Base-by-base conservation (phyloP, 2,888 invertebrate species). In the Drosophila infuscata region DNA sequence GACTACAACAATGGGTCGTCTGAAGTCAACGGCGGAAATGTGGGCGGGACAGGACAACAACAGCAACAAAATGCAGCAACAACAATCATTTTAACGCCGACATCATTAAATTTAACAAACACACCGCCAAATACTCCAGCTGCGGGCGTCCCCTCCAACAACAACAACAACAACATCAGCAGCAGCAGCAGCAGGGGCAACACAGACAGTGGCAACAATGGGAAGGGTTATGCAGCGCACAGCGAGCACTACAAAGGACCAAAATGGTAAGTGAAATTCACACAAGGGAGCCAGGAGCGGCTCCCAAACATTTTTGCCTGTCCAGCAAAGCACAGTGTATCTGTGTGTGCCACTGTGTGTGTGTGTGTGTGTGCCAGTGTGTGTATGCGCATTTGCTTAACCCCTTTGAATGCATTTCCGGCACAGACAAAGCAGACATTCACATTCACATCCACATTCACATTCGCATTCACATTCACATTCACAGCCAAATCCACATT, bases 1-100 rank as follows among this genome's bases (percentile, higher is more conserved):
- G 87, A 90, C 66, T 78, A 79, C 70, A 81, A 71, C 74, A 81
- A 83, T 78, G 76, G 61, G 41, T 52, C 60, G 67, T 66, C 76
- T 54, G 72, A 74, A 68, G 60, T 52, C 46, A 51, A 29, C 11
- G 70, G 41, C 58, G 65, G 52, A 25, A 51, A n/a, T 48, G 62
- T 30, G 4, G 67, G 53, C 59, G 80, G 79, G 62, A 74, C 70
- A 69, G 67, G 83, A 25, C 20, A 25, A 25, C 20, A 25, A 82
- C 83, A 88, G 76, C 87, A 56, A 54, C 38, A 90, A 79, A 88
- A 89, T 78, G 84, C 83, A 76, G 83, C 87, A 79, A 84, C 92
- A 85, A 91, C 92, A 88, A 92, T 91, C 88, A 89, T 90, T 88
- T 81, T 91, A 90, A 89, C 88, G 81, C 91, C 92, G 86, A 86